These are phyloP conservation scores for Hepsetus odoe DNA, from an alignment of 2,113 vertebrate genomes.

Conservation along the genomic window DNA sequence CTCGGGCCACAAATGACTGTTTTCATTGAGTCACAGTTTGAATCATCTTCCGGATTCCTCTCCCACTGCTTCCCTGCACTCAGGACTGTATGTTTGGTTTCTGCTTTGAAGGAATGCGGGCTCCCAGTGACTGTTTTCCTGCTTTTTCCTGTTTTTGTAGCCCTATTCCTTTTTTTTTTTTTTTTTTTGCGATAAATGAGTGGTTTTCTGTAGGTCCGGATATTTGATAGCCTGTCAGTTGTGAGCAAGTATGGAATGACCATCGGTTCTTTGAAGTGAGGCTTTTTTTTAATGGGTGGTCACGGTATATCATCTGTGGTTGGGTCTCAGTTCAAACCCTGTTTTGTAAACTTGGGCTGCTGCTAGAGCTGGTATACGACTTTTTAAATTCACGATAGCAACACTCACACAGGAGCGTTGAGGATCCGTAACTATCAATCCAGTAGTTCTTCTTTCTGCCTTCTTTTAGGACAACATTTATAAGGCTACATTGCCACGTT, in stretches of 20 bases:
- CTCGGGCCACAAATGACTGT: not conserved
- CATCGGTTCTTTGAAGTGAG: not conserved
- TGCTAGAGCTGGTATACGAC: too few species aligned
- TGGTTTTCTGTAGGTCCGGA: not conserved
- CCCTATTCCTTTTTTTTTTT: too few species aligned
- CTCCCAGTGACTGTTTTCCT: not conserved
- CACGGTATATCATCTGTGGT: too few species aligned
- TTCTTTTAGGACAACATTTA: too few species aligned
- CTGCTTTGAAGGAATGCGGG: not conserved
- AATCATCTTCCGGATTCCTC: slow-evolving; percentile 11
- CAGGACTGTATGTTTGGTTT: not conserved
- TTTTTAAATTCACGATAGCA: too few species aligned
- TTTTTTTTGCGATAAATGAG: not conserved
- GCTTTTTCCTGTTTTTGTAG: not conserved
- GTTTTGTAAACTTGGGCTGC: too few species aligned
- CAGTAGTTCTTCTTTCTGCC: too few species aligned
- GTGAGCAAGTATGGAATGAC: not conserved
- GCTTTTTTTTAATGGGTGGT: too few species aligned
- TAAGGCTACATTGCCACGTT: too few species aligned
- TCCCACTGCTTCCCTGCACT: not conserved
- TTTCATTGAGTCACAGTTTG: slow-evolving; percentile 17
- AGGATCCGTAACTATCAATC: too few species aligned
- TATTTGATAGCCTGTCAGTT: not conserved
- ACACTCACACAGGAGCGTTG: too few species aligned
- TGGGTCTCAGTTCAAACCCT: too few species aligned